Base-by-base conservation (phyloP, 2,888 invertebrate genomes). In the Lithophane leautieri region DNA sequence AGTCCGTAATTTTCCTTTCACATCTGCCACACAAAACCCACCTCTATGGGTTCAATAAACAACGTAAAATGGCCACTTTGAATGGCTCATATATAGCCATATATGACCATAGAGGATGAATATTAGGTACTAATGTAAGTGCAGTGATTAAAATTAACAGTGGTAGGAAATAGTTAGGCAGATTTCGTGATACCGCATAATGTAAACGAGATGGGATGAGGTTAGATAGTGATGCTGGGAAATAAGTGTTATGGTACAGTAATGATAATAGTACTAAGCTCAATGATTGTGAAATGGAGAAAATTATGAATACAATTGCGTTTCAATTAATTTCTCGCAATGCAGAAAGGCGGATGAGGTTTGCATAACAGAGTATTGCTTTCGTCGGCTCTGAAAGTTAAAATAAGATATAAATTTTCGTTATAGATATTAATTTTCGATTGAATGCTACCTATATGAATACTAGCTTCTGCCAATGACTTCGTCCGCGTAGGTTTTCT, bases 71-170 rank as follows among this genome's bases (percentile, higher is more conserved):
- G 54, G 47, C 71, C 69, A 54, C 40, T 68, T 11, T 71, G 73
- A 82, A 75, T 78, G 58, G 70, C 12, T 50, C 56, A 60, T 78
- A 74, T 44, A 65, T 42, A 22, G 66, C 42, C 42, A 28, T 34
- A 63, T 54, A 72, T 69, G 79, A 56, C 42, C 63, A 78, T 68
- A 67, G 73, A 74, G 70, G 25, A 25, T 74, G 78, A 71, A 76
- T 82, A 80, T 82, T 87, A 72, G 74, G 70, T 78, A 71, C 62
- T 85, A 87, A 87, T 86, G 74, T 80, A 85, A 77, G 69, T 80
- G 42, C 66, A 62, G 72, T 85, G 63, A 76, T 87, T 71, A 79
- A 73, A 81, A 87, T 77, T 82, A 82, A 81, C 76, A 62, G 60
- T 68, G 11, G 40, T 42, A 44, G 70, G 70, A 73, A 81, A 78